Base-by-base conservation (phyloP, 2,888 invertebrate genomes). In the Geotrupes spiniger region DNA sequence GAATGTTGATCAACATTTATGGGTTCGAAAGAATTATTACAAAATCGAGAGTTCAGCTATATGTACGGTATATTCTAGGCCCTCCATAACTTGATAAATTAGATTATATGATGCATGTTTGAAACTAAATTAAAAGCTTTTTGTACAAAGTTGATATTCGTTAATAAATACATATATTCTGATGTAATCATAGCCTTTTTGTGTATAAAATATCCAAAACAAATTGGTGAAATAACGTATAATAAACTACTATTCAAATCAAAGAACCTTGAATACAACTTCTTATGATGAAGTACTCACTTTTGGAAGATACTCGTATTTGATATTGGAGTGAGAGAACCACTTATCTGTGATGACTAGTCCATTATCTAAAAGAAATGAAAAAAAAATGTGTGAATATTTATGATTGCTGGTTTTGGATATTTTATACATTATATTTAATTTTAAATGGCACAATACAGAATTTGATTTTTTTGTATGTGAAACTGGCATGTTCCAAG, bases 21-120 rank as follows among this genome's bases (percentile, higher is more conserved):
- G 8, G 11, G 11, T 33, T 12, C 16, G 10, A 36, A 27, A 42
- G 36, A 27, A 36, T 42, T 48, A 50, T 29, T 46, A 33, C 46
- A 28, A 21, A 17, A 42, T 26, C 38, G 33, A 12, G 6, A 39
- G 54, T 55, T 54, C 71, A 69, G 71, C 68, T 73, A 72, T 70
- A 69, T 71, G 70, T 72, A 73, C 68, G 71, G 70, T 72, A 70
- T 58, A 71, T 61, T 61, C 57, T 63, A 63, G 63, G 60, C 72
- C 73, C 73, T 73, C 73, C 73, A 72, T 69, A 69, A 50, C 45
- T 66, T 66, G 65, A 64, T 60, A 66, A 64, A 62, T 66, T 71
- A 72, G 69, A 68, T 65, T 65, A 70, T 61, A 68, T 62, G 63
- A 58, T 71, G 72, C 72, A 72, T 73, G 72, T 71, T 69, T 65